phyloP scores from a whole-genome alignment of 2,113 vertebrate species.

The Ammodytes dubius region DNA sequence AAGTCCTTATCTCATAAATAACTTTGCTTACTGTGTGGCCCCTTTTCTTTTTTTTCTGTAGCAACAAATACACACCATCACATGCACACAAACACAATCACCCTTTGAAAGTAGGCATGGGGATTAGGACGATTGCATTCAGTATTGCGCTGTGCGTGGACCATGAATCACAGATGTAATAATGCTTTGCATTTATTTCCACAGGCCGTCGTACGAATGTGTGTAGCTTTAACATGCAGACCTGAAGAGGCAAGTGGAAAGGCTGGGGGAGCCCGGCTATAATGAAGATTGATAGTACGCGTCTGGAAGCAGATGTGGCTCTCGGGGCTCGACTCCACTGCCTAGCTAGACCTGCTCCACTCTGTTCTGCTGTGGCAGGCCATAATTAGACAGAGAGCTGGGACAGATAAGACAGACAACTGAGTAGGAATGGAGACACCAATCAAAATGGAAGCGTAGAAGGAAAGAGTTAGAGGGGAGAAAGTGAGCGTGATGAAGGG shows the following conservation, averaged over 20 bases:
- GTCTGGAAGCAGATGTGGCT: conserved; percentile 74
- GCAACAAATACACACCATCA: not conserved
- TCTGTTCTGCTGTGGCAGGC: conserved; percentile 70
- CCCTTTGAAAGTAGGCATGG: conserved; percentile 22
- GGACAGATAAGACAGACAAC: conserved; percentile 69
- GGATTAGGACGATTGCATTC: conserved; percentile 51
- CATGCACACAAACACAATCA: conserved; percentile 20
- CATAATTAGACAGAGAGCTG: conserved; percentile 79
- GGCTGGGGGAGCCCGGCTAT: conserved; percentile 51
- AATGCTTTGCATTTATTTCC: conserved; percentile 43
- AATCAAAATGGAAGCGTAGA: conserved; percentile 52
- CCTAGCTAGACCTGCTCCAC: conserved; percentile 66
- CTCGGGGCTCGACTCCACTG: conserved; percentile 65
- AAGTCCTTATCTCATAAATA: conserved; percentile 72
- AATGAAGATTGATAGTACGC: conserved; percentile 77
- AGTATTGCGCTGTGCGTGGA: conserved; percentile 25
- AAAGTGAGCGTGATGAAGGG: conserved; percentile 52
- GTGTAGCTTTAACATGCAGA: conserved; percentile 57
- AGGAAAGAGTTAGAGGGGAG: conserved; percentile 60
- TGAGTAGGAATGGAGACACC: conserved; percentile 63
- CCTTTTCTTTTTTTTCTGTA: conserved; percentile 5
- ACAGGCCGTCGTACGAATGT: conserved; percentile 31
- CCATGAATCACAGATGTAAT: conserved; percentile 40
- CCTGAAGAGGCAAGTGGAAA: conserved; percentile 35
- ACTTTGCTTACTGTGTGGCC: conserved; percentile 57